A percentile compares a stretch with the other conserved stretches of the same genome.
Conservation (phyloP, 2,888 invertebrate species). For the Hoplodrina blanda region DNA sequence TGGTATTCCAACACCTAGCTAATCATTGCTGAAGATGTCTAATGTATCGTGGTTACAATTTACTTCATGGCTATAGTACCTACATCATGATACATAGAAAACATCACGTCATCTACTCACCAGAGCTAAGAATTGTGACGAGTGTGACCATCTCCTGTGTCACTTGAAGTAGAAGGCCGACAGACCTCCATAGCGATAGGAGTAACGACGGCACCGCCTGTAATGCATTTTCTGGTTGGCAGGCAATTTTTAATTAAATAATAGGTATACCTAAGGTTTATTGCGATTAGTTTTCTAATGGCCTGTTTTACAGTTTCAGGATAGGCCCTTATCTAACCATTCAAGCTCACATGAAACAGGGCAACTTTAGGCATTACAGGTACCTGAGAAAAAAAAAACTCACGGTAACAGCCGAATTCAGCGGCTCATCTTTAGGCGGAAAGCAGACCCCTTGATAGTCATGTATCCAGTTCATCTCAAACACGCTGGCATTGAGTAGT, state of each 20-base stretch:
- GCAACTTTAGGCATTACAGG: no score
- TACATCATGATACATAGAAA: no score
- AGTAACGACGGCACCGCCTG: conserved; percentile 80
- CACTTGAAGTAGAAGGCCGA: conserved; percentile 67
- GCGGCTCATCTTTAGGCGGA: conserved; percentile 66
- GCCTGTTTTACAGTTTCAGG: no score
- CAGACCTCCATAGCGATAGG: conserved; percentile 74
- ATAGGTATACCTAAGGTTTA: no score
- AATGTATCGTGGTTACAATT: no score
- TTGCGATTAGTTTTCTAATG: no score
- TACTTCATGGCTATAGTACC: no score
- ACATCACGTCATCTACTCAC: conserved; percentile 66
- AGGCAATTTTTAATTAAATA: background rate
- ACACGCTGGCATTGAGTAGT: conserved; percentile 78
- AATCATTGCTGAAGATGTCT: no score
- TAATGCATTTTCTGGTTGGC: conserved; percentile 1
- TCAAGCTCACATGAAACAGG: no score
- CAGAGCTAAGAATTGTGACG: conserved; percentile 70
- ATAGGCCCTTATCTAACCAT: no score
- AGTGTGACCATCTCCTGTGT: conserved; percentile 73
- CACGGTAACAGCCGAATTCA: conserved; percentile 70
- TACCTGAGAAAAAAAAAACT: conserved; percentile 52
- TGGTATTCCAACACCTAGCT: no score
- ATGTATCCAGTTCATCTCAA: conserved; percentile 82
- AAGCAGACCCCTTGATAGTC: conserved; percentile 87